Percentiles rank a stretch among this genome's conserved stretches.
Evolutionary conservation across 1,140 invertebrate genomes (phyloP).

Genomic region (Littorina saxatilis): DNA sequence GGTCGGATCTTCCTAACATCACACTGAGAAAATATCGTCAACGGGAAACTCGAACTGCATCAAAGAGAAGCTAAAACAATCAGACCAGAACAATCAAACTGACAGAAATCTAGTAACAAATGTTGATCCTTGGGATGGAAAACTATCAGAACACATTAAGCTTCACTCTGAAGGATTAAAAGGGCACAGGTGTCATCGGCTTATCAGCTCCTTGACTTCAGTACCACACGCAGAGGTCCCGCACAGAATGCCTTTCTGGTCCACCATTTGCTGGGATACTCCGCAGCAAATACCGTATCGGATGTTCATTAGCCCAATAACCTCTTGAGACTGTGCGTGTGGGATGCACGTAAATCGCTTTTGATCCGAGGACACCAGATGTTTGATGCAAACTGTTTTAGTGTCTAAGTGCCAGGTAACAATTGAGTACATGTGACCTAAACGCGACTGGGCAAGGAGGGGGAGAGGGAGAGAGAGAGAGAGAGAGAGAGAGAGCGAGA

Average conservation of each 20-base stretch:
- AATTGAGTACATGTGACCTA: too few relatives aligned
- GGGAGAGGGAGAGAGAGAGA: too few relatives aligned
- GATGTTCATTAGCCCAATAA: neutral
- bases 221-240: neutral
- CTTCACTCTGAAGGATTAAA: conserved; percentile 1
- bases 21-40: too few relatives aligned
- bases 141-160: neutral
- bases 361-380: neutral
- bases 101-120: too few relatives aligned
- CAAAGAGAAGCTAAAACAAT: too few relatives aligned
- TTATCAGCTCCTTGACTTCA: conserved; percentile 30
- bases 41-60: too few relatives aligned
- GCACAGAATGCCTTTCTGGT: conserved; percentile 1
- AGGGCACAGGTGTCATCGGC: conserved; percentile 6
- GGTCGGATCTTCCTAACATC: too few relatives aligned
- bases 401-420: too few relatives aligned
- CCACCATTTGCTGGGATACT: conserved; percentile 11
- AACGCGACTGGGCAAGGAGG: too few relatives aligned
- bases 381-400: conserved; percentile 2
- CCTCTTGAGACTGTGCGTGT: neutral
- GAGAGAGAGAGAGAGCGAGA: too few relatives aligned
- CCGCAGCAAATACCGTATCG: neutral
- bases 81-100: too few relatives aligned
- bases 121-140: too few relatives aligned
- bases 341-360: conserved; percentile 25